Evolutionary conservation across 2,797 vertebrate species (phyloP), one percentile per base, ranked within the genome.

Genomic region (Meriones psammophilus): DNA sequence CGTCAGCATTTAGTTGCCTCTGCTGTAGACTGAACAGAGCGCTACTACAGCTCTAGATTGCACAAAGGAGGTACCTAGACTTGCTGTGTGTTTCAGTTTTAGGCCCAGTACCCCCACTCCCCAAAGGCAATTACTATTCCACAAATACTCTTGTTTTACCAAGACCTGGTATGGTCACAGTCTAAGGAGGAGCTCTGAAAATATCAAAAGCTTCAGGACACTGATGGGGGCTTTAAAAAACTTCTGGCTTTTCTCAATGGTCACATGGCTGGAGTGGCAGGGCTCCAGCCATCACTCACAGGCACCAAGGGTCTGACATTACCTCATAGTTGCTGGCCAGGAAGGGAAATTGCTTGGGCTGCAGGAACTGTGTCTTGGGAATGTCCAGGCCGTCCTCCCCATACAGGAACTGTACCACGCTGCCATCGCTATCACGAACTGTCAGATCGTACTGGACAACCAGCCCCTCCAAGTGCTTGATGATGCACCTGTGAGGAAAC

Each of bases 361-460:
- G 99, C 18, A 99, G 98, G 96, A 99, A 99, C 95, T 98, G 99
- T 3, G 99, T 99, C 98, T 99, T 99, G 69, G 99, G 99, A 93
- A 99, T 99, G 95, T 99, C 99, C 85, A 99, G 98, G 0, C 99
- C 99, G 0, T 99, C 99, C 97, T 99, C 99, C 13, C 99, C 99
- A 0, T 99, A 99, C 0, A 99, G 98, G 97, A 99, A 99, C 98
- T 99, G 99, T 54, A 99, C 98, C 96, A 99, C 99, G 0, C 99
- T 99, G 92, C 99, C 99, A 1, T 99, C 99, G 0, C 99, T 99
- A 97, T 99, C 99, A 2, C 99, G 98, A 73, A 99, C 99, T 0
- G 99, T 99, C 97, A 99, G 98, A 95, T 99, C 99, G 4, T 99
- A 99, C 98, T 99, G 99, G 39, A 99, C 99, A 0, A 99, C 99